phyloP scores from a whole-genome alignment of 1,140 invertebrate genomes.

The Conus betulinus region DNA sequence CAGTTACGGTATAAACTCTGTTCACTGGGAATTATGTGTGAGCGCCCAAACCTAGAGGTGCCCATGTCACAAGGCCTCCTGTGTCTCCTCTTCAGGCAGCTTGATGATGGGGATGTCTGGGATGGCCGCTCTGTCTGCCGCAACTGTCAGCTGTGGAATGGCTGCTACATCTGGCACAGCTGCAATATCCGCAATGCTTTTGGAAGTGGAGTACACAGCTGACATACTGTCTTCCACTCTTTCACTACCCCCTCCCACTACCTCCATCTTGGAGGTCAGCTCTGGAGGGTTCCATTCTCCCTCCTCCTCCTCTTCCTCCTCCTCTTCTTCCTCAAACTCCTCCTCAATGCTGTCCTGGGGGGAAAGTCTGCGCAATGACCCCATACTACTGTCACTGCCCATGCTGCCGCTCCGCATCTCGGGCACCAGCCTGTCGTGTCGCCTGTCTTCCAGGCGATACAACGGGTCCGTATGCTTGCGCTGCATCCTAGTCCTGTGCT shows the following conservation, averaged over 20 bases:
- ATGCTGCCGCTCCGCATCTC: conserved; percentile 69
- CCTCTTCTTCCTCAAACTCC: conserved; percentile 63
- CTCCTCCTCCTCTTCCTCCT: conserved; percentile 5
- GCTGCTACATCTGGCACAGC: neutral
- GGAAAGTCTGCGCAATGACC: conserved; percentile 63
- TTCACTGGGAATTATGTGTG: neutral
- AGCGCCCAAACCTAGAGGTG: neutral
- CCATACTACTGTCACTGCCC: conserved; percentile 71
- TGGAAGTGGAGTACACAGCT: neutral
- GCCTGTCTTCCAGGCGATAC: conserved; percentile 44
- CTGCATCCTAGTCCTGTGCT: conserved; percentile 62
- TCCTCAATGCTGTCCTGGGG: conserved; percentile 73
- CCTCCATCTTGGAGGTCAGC: conserved; percentile 33
- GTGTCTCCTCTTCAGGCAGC: conserved; percentile 64
- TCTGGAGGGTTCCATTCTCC: neutral
- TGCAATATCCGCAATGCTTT: neutral
- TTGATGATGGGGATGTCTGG: conserved; percentile 71
- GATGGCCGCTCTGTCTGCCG: conserved; percentile 29
- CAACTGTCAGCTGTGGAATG: neutral
- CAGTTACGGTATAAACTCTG: no score
- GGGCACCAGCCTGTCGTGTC: conserved; percentile 62
- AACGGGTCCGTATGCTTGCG: conserved; percentile 68
- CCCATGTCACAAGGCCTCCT: conserved; percentile 40
- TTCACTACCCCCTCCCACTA: neutral
- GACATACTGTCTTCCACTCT: neutral